Evolutionary conservation across 2,797 vertebrate species (phyloP), one percentile per base, ranked within the genome.

Genomic region (Huso huso): DNA sequence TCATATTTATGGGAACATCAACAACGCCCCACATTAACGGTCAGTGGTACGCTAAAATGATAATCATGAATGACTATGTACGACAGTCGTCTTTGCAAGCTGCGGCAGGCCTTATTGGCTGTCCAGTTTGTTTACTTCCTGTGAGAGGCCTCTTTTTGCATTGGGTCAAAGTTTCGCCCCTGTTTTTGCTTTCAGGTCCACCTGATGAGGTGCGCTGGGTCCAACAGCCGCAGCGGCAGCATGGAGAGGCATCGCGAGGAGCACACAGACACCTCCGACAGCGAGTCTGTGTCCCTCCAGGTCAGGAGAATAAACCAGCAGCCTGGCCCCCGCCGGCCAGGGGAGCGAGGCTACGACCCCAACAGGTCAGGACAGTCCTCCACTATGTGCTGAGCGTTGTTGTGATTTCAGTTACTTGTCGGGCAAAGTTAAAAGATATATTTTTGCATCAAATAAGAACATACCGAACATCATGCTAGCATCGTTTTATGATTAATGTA

Each of bases 261-360:
- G 48, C 91, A 94, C 74, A 95, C 93, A 0, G 94, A 95, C 77
- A 95, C 93, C 0, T 95, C 94, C 4, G 93, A 96, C 76, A 93
- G 94, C 5, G 93, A 95, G 75, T 93, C 91, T 61, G 86, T 94
- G 64, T 80, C 84, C 70, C 76, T 83, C 7, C 93, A 95, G 51
- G 72, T 95, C 23, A 88, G 85, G 69, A 91, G 83, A 75, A 82
- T 95, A 81, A 94, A 94, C 76, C 92, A 94, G 72, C 94, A 96
- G 79, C 93, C 94, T 6, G 78, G 78, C n/a, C 72, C 78, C 61
- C 70, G 78, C 49, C 73, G 69, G 68, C 75, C 75, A 63, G 88
- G 87, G 74, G 88, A 94, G 50, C 79, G 84, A 69, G 79, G 84
- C 84, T 88, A 93, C 79, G 93, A 96, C 73, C 90, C 91, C 49